A percentile compares a stretch with the other conserved stretches of the same genome.
Evolutionary conservation across 2,113 vertebrate genomes (phyloP).

Genomic region (Plestiodon gilberti): DNA sequence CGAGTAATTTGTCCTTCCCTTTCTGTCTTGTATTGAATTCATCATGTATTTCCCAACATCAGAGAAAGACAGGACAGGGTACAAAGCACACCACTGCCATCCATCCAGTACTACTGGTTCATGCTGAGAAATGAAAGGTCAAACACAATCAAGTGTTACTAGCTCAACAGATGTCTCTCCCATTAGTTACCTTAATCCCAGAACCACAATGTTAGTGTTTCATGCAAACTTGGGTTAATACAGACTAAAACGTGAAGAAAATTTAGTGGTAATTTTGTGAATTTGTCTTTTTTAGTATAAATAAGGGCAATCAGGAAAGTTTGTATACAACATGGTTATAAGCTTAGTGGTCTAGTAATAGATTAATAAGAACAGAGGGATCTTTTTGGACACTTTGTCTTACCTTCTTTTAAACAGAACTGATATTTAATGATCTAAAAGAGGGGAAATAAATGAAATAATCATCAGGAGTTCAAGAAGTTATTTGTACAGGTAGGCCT

Average conservation of each 20-base stretch:
- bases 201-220: slow-evolving; percentile 81
- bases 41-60: slow-evolving; percentile 67
- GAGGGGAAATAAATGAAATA: slow-evolving; percentile 86
- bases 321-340: slow-evolving; percentile 77
- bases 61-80: slow-evolving; percentile 75
- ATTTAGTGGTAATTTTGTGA: slow-evolving; percentile 75
- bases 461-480: slow-evolving; percentile 83
- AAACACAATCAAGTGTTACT: slow-evolving; percentile 75
- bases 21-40: slow-evolving; percentile 61
- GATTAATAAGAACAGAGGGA: slow-evolving; percentile 76
- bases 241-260: slow-evolving; percentile 75
- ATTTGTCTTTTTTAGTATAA: slow-evolving; percentile 79
- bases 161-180: slow-evolving; percentile 70
- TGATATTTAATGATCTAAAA: slow-evolving; percentile 99
- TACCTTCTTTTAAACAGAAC: slow-evolving; percentile 99
- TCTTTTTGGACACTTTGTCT: slow-evolving; percentile 84
- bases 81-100: slow-evolving; percentile 77
- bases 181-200: slow-evolving; percentile 80
- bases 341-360: slow-evolving; percentile 79
- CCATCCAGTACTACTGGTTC: slow-evolving; percentile 76
- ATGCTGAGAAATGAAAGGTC: slow-evolving; percentile 83
- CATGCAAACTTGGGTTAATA: slow-evolving; percentile 84
- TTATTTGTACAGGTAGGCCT: slow-evolving; percentile 83
- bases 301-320: slow-evolving; percentile 77
- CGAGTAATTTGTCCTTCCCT: slow-evolving; percentile 65